phyloP scores from a whole-genome alignment of 1,140 invertebrate genomes.

The Sogatella furcifera region DNA sequence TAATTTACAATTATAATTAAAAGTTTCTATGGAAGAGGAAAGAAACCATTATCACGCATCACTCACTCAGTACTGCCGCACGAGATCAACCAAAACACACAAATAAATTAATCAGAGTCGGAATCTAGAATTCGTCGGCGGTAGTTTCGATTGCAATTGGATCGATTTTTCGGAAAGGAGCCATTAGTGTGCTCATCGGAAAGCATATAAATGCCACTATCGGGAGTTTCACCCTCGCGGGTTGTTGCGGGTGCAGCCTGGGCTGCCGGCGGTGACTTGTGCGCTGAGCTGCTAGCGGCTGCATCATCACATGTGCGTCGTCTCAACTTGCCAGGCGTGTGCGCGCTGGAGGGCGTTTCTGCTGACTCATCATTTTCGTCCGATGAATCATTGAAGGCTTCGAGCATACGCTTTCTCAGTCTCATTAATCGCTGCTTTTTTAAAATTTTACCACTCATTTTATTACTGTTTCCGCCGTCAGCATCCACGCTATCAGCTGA shows the following conservation, averaged over 20 bases:
- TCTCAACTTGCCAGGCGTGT: no score
- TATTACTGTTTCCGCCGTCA: neutral
- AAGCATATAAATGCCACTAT: slow-evolving; percentile 2
- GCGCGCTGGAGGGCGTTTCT: no score
- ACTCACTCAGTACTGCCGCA: no score
- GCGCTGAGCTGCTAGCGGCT: slow-evolving; percentile 1
- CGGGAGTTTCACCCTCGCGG: slow-evolving; percentile 2
- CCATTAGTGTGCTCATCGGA: neutral
- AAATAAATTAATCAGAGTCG: neutral
- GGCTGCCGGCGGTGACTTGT: no score
- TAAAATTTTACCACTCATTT: neutral
- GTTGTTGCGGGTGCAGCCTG: no score
- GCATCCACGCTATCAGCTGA: neutral
- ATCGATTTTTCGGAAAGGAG: slow-evolving; percentile 9
- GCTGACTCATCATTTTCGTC: no score
- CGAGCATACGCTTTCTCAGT: neutral
- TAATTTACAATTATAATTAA: no score
- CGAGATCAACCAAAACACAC: no score
- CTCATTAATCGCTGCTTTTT: neutral
- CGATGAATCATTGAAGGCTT: no score
- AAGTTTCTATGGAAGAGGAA: no score
- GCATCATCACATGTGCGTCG: neutral
- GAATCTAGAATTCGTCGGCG: slow-evolving; percentile 1
- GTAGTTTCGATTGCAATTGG: slow-evolving; percentile 5
- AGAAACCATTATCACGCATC: no score